Conservation (phyloP, 2,113 vertebrate genomes). For the Onychorhynchus coronatus region DNA sequence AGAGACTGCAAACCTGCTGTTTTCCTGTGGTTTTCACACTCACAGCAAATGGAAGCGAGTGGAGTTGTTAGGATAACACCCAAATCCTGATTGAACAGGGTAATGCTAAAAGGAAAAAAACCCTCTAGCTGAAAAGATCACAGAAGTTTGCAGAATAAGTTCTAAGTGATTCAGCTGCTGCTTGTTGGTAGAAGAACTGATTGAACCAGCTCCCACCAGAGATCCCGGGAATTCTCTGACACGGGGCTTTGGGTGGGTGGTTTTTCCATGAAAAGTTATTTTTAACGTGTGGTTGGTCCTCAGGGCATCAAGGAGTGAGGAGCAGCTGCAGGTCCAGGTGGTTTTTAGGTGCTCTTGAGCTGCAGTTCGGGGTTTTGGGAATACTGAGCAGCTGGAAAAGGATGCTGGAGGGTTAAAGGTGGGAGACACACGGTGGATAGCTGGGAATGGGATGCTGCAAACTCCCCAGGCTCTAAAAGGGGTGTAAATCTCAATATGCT, state of each 20-base stretch:
- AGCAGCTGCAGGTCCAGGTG: not conserved
- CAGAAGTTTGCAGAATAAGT: not conserved
- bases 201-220: not conserved
- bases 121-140: fast-evolving
- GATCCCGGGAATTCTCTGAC: not conserved
- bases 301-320: fast-evolving
- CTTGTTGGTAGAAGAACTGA: not conserved
- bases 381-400: not conserved
- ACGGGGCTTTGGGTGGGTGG: too few species aligned
- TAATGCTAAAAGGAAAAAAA: not conserved
- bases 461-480: fast-evolving
- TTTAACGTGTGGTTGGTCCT: not conserved
- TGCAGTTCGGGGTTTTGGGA: fast-evolving
- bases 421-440: not conserved
- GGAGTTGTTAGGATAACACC: too few species aligned
- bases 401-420: not conserved
- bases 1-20: not conserved
- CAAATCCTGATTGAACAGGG: too few species aligned
- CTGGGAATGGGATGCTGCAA: not conserved
- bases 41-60: not conserved
- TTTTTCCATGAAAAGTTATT: not conserved
- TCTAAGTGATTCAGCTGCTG: not conserved
- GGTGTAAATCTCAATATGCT: not conserved
- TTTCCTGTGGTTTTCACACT: not conserved
- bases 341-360: not conserved